phyloP scores from a whole-genome alignment of 53 echinoderm and acorn worm species.

The Paelopatides confundens region DNA sequence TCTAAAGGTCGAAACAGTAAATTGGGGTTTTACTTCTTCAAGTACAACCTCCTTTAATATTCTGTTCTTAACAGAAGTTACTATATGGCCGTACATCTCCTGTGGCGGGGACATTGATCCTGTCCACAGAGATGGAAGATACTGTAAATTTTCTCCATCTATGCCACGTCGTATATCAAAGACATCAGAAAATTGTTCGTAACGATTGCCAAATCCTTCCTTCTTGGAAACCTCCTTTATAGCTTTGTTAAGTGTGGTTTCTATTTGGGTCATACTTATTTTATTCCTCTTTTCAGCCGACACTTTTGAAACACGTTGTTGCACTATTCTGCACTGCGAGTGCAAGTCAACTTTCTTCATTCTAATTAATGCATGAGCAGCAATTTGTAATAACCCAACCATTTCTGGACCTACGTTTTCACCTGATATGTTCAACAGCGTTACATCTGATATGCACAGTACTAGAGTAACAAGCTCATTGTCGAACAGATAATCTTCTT shows the following conservation, averaged over 20 bases:
- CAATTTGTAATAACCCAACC: no score
- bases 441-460: background rate
- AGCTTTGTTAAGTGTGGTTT: background rate
- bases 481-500: background rate
- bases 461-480: no score
- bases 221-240: background rate
- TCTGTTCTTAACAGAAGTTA: background rate
- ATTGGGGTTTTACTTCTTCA: background rate
- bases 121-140: background rate
- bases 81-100: background rate
- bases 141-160: background rate
- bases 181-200: slow-evolving; percentile 12
- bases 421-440: background rate
- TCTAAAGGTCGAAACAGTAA: no score
- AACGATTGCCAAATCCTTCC: background rate
- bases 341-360: no score
- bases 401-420: no score
- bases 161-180: background rate
- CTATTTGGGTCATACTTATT: background rate
- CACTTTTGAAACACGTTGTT: background rate
- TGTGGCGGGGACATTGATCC: slow-evolving; percentile 27
- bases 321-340: background rate
- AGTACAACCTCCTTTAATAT: background rate
- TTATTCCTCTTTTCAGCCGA: background rate
- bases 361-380: no score